Evolutionary conservation across 2,888 invertebrate species (phyloP), one percentile per base, ranked within the genome.

Genomic region (Cheilosia scutellata): DNA sequence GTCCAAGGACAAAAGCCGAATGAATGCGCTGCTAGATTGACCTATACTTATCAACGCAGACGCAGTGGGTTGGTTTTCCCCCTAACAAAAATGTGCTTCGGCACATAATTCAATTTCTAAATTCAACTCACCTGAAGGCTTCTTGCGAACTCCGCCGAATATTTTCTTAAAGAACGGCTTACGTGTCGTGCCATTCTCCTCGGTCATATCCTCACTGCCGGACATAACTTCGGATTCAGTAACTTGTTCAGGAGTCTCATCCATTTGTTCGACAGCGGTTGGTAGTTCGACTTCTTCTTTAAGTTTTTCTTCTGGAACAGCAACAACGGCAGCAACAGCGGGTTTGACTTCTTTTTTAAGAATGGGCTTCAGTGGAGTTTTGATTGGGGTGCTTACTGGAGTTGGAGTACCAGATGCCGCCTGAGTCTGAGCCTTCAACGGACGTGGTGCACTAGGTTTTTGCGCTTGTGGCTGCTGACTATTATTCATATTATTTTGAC

Each of bases 71-170:
- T 20, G 0, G 20, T 20, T 20, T 20, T 20, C 20, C 2, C 20
- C 20, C 49, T 16, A 13, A 65, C 40, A 27, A 29, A 44, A 29
- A 49, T 29, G 3, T 0, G 11, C 37, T 11, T n/a, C n/a, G n/a
- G n/a, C n/a, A n/a, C n/a, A n/a, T n/a, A 37, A 37, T 37, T 37
- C 11, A 37, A 37, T 33, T 33, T 33, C 2, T 3, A 33, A 33
- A 49, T 20, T 51, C 20, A 16, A 82, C 72, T 68, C 88, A 92
- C 92, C 91, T 25, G 92, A 91, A 13, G 92, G 90, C 89, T 92
- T 92, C 89, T 92, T 92, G 60, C 92, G 91, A 75, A 89, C 90
- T 77, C 89, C 86, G 37, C 82, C 89, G 16, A 92, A 92, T 42
- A 92, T 91, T 72, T 92, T 91, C 88, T 91, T 92, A 27, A 92